Conservation (phyloP, 2,113 vertebrate species). For the Brienomyrus brachyistius region DNA sequence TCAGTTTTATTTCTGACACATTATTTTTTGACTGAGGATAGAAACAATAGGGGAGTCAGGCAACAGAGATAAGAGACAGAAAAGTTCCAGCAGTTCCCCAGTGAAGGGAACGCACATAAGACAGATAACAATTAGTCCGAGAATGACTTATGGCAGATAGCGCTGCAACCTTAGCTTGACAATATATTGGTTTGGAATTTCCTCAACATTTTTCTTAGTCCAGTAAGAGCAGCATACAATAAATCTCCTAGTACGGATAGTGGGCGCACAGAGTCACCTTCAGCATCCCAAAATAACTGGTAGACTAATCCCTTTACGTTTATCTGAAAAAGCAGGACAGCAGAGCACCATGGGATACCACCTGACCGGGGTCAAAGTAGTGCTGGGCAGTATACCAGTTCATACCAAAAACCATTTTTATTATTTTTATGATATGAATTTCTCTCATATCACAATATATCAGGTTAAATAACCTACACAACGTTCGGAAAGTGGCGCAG, state of each 20-base stretch:
- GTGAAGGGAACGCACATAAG: not conserved
- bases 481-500: no score
- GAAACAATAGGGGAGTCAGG: no score
- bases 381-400: no score
- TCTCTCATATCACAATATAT: no score
- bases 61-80: not conserved
- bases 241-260: not conserved
- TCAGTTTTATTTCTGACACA: not conserved
- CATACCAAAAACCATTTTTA: no score
- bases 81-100: not conserved
- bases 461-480: no score
- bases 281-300: not conserved
- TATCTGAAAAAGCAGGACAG: not conserved
- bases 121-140: not conserved
- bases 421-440: no score
- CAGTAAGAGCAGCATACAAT: not conserved
- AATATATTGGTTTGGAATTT: not conserved
- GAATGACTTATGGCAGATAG: not conserved
- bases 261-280: not conserved
- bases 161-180: not conserved
- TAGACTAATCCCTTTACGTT: not conserved
- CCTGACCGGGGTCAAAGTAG: not conserved
- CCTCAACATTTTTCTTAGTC: not conserved
- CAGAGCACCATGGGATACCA: not conserved
- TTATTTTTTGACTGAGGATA: not conserved